Evolutionary conservation across 1,140 invertebrate genomes (phyloP), one percentile per base, ranked within the genome.

Genomic region (Apis florea): DNA sequence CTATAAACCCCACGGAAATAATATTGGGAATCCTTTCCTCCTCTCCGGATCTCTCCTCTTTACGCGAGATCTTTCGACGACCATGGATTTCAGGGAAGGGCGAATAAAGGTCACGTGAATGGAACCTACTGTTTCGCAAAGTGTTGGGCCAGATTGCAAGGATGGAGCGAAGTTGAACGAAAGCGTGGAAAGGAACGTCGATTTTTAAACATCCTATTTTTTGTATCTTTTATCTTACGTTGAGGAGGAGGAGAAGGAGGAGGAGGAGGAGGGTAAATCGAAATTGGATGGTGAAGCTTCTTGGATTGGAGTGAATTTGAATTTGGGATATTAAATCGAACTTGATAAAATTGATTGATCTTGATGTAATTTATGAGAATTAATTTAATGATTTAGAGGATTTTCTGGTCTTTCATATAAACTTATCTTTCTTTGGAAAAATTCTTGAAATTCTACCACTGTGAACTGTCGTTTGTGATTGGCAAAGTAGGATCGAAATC

Each of bases 1-100:
- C 83, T 75, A 87, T 88, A 88, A 88, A 88, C 86, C 72, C 73
- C 61, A 64, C 56, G 68, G 78, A 85, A 80, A 88, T 88, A 88
- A 88, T 88, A 87, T 88, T 83, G 68, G 59, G 75, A 69, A 75
- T 83, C 61, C 59, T 53, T 54, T 64, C 19, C 69, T 59, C 49
- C 74, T 64, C 31, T 56, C 64, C 64, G 77, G 73, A 67, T 81
- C 67, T 63, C 61, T 49, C 81, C 68, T 72, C 56, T 76, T 81
- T 86, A 82, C 80, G 80, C 73, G 81, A 72, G 49, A 72, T 56
- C 70, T 68, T 78, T 85, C 56, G 78, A 77, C 58, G 66, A 24
- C 68, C 40, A 51, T 19, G 71, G 76, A 86, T 86, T 77, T 85
- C 74, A 74, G 61, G 47, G 70, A 61, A 69, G 66, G 74, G 47